These are phyloP conservation scores for Orius laevigatus DNA, from an alignment of 1,140 invertebrate species.

Conservation along the genomic window DNA sequence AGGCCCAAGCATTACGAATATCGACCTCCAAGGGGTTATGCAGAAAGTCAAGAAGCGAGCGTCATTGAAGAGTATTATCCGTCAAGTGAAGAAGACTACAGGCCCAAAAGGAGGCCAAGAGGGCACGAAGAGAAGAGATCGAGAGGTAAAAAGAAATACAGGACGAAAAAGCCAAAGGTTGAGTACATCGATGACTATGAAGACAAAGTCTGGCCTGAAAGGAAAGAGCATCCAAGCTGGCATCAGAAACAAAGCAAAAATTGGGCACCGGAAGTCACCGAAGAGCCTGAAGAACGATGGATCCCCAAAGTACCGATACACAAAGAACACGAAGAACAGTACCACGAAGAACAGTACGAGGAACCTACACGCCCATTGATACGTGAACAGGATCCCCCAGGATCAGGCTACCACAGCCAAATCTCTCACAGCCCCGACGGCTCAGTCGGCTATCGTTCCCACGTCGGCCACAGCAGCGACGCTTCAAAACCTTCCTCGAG, in stretches of 20 bases:
- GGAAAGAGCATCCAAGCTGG: conserved; percentile 9
- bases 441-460: conserved; percentile 1
- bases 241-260: conserved; percentile 1
- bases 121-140: conserved; percentile 2
- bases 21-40: too few species aligned
- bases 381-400: not conserved
- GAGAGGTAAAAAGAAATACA: not conserved
- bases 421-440: not conserved
- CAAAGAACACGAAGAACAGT: too few species aligned
- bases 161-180: not conserved
- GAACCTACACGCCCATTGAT: too few species aligned
- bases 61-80: not conserved
- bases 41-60: not conserved
- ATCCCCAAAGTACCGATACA: too few species aligned
- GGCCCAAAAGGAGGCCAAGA: not conserved
- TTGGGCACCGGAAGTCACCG: not conserved
- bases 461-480: conserved; percentile 6
- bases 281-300: too few species aligned
- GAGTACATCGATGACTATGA: conserved; percentile 5
- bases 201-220: conserved; percentile 7
- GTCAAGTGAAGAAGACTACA: not conserved
- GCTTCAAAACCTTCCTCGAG: not conserved
- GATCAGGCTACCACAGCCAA: not conserved
- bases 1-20: not conserved
- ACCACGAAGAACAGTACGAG: too few species aligned